Base-by-base conservation (phyloP, 2,113 vertebrate genomes). In the Calidris pygmaea region DNA sequence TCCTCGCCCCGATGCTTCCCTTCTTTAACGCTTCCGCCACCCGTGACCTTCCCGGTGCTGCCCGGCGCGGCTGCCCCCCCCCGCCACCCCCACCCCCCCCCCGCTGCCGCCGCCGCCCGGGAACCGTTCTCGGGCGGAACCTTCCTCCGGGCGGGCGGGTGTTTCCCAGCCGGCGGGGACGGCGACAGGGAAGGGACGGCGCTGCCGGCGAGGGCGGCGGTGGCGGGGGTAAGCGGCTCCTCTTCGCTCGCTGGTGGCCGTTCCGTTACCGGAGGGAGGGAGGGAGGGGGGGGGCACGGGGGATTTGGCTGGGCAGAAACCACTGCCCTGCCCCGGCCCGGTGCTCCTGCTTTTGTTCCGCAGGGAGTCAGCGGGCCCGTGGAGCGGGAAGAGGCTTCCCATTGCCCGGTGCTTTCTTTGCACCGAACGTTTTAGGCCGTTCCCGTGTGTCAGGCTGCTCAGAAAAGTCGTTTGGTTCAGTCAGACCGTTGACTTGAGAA, bases 401-500 rank as follows among this genome's bases (percentile, higher is more conserved):
- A 34, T 6, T 10, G 39, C 39, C 27, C 14, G 16, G 8, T 2
- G 35, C 35, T 55, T 21, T 34, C 29, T 30, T 21, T 6, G 5
- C 2, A 3, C 7, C 18, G 20, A 12, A 7, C 4, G 2, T 39
- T 27, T 52, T 7, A 14, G 47, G 47, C n/a, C 12, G 47, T 26
- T 56, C 7, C 2, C 8, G 0, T 22, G 0, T 14, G 12, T 17
- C 20, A 19, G 43, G 10, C 41, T 13, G 43, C 32, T 30, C 24
- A 58, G 47, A 26, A 34, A 14, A 43, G 15, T 4, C 5, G 41
- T 18, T 63, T 29, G 48, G 27, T 29, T 35, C 63, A 12, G 1
- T 34, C 39, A 14, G 3, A 15, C 2, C 6, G 1, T 6, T 24
- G 52, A 14, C 21, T 6, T 7, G 35, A 4, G 67, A 56, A 5